phyloP scores from a whole-genome alignment of 2,888 invertebrate species.

The Selenia dentaria region DNA sequence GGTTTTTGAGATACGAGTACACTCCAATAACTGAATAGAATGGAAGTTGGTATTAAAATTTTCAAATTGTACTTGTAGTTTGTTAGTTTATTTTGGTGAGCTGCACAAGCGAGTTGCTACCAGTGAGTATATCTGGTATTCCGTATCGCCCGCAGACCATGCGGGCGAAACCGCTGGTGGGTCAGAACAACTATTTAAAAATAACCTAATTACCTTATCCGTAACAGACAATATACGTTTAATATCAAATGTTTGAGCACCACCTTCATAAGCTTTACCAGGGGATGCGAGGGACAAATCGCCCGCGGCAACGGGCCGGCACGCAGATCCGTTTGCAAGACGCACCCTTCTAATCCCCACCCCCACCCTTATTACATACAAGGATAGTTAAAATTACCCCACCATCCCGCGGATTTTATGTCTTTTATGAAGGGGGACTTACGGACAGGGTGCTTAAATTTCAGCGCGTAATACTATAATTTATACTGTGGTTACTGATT shows the following conservation, averaged over 20 bases:
- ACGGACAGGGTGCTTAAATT: slow-evolving; percentile 36
- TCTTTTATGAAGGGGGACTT: slow-evolving; percentile 71
- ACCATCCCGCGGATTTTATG: slow-evolving; percentile 64
- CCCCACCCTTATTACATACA: slow-evolving; percentile 74
- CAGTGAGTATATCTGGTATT: too few relatives aligned
- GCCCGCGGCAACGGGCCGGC: slow-evolving; percentile 72
- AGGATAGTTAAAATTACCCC: slow-evolving; percentile 73
- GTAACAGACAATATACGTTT: too few relatives aligned
- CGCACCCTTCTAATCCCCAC: slow-evolving; percentile 75
- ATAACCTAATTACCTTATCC: too few relatives aligned
- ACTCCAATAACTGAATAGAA: too few relatives aligned
- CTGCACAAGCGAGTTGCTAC: too few relatives aligned
- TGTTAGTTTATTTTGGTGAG: too few relatives aligned
- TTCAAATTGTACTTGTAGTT: too few relatives aligned
- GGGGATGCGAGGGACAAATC: slow-evolving; percentile 77
- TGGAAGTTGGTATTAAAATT: too few relatives aligned
- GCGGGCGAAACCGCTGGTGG: too few relatives aligned
- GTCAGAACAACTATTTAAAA: too few relatives aligned
- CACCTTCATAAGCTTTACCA: slow-evolving; percentile 18
- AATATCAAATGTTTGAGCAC: not conserved
- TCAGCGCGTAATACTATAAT: slow-evolving; percentile 21
- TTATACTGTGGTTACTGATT: not conserved
- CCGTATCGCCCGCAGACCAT: too few relatives aligned
- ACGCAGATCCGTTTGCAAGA: slow-evolving; percentile 80
- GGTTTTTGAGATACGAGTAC: too few relatives aligned